Percentiles rank a stretch among this genome's conserved stretches.
These are phyloP conservation scores for Typhlichthys subterraneus DNA, from an alignment of 2,797 vertebrate genomes.

Conservation along the genomic window DNA sequence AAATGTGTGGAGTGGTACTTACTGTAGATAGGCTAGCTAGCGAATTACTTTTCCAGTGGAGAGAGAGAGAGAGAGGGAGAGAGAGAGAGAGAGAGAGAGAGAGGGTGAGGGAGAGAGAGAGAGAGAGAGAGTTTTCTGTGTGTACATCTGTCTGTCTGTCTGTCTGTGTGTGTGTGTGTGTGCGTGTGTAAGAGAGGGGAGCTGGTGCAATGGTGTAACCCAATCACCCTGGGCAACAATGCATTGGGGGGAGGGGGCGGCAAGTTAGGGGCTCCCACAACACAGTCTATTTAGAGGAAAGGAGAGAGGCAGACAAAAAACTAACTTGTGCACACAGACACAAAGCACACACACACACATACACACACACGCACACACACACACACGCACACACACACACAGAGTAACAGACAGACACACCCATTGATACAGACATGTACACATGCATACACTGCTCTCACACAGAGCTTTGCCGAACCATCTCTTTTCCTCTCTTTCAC, in stretches of 20 bases:
- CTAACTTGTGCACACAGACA: constrained; percentile 20
- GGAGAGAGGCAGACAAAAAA: constrained; percentile 44
- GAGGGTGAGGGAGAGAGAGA: neutral
- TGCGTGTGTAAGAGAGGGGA: constrained; percentile 32
- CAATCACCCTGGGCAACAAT: constrained; percentile 71
- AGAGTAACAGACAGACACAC: neutral
- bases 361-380: neutral
- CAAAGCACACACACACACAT: neutral
- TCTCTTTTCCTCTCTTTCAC: constrained; percentile 36
- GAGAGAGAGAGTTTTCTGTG: constrained; percentile 27
- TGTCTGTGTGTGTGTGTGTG: constrained; percentile 40
- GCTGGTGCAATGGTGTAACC: constrained; percentile 65
- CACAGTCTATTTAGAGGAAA: constrained; percentile 63
- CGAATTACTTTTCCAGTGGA: constrained; percentile 44
- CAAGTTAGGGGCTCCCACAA: constrained; percentile 54
- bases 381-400: neutral
- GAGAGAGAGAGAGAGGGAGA: constrained; percentile 1
- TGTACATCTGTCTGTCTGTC: constrained; percentile 30
- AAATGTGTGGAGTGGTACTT: constrained; percentile 27
- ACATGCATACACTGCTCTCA: constrained; percentile 5
- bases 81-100: no score
- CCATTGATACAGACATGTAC: neutral
- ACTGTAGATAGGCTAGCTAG: constrained; percentile 42
- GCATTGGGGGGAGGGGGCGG: constrained; percentile 46
- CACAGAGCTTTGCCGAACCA: constrained; percentile 26